Evolutionary conservation across 2,888 invertebrate genomes (phyloP).

Genomic region (Rotaria sp.): DNA sequence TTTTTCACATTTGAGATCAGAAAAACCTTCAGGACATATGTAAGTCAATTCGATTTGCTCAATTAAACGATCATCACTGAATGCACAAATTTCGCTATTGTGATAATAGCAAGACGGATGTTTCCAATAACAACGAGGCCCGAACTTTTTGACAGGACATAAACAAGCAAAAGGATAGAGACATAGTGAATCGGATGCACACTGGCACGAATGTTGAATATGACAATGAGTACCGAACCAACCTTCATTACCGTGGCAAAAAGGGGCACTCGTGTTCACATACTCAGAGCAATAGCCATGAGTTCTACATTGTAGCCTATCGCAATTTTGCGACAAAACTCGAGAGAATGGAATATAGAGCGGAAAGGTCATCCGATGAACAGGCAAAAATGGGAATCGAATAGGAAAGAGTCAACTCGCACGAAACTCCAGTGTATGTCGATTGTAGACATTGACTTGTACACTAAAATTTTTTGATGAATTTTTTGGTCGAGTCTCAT

Average conservation of each 20-base stretch:
- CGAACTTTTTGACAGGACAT: neutral
- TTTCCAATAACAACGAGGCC: neutral
- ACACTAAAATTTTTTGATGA: too few relatives aligned
- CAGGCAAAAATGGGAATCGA: too few relatives aligned
- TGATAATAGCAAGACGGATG: neutral
- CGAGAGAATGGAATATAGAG: neutral
- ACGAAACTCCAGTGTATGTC: too few relatives aligned
- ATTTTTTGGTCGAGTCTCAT: too few relatives aligned
- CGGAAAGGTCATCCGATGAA: neutral
- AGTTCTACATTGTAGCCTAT: neutral
- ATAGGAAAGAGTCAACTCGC: too few relatives aligned
- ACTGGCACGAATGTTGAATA: neutral
- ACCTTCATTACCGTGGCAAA: neutral
- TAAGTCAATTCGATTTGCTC: neutral
- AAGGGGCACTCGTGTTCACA: neutral
- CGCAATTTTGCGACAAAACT: neutral
- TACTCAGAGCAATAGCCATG: neutral
- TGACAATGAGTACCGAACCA: neutral
- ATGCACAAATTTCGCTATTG: neutral
- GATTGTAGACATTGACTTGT: too few relatives aligned
- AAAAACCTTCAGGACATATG: neutral
- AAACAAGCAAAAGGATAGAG: neutral
- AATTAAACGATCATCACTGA: neutral
- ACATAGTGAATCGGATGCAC: neutral
- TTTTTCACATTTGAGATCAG: neutral